Evolutionary conservation across 2,888 invertebrate species (phyloP), one percentile per base, ranked within the genome.

Genomic region (Dermolepida albohirtum): DNA sequence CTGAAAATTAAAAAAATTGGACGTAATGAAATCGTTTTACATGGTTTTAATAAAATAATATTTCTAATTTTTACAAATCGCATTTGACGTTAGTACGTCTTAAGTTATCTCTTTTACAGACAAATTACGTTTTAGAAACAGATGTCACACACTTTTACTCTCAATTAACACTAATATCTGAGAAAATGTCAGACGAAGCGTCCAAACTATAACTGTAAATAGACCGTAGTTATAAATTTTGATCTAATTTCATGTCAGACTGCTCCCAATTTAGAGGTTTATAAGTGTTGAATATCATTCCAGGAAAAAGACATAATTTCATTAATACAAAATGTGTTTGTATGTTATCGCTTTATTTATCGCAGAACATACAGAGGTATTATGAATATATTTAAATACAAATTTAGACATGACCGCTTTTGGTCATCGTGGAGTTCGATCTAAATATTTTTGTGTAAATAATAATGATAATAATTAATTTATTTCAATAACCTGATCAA

Each of bases 101-200:
- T 22, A 49, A 22, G 22, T 49, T 22, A 49, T 49, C 22, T 22
- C 8, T 41, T n/a, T 17, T 12, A 41, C 40, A 17, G 16, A 41
- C 40, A 55, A 40, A 11, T 17, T 41, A 17, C 22, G 6, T 17
- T 12, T 55, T 22, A 41, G 10, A 40, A 55, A 22, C 55, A 55
- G 55, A 55, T 55, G 55, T 55, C 40, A 55, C 8, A 40, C 55
- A 41, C 55, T 55, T 55, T 55, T 55, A 40, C 55, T 41, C 49
- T 49, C 55, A 41, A 55, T 55, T 55, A 41, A 41, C 55, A 55
- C 40, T 41, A 41, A 55, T 55, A 55, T 55, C 55, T 40, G 16
- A 11, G 17, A 55, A 50, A 55, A n/a, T 41, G 40, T 55, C 55
- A 5, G 55, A 17, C 40, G 41, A 55, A 55, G 41, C 40, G 17